Conservation (phyloP, 2,113 vertebrate genomes). For the Regulus satrapa region DNA sequence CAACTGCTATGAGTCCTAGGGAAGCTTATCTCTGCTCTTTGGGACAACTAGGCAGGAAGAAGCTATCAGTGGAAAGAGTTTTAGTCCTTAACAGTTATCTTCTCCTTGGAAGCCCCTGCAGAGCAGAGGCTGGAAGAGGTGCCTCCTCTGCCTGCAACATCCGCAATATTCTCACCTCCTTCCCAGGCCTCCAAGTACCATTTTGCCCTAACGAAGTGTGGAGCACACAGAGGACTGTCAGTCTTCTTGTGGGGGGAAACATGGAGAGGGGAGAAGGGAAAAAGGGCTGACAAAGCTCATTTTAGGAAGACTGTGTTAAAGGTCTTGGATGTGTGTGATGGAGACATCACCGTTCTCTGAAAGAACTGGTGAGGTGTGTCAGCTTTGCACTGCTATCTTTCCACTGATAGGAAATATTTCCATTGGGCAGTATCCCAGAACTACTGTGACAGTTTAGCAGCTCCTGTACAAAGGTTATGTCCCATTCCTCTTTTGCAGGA, state of each 20-base stretch:
- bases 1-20: rapidly evolving
- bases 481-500: background rate
- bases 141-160: background rate
- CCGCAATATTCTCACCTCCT: background rate
- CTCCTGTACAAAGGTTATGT: background rate
- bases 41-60: background rate
- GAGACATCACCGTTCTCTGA: background rate
- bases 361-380: background rate
- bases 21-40: background rate
- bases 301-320: background rate
- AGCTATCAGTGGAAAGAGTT: background rate
- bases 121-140: background rate
- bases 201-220: background rate
- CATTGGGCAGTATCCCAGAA: background rate
- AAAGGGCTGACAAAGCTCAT: background rate
- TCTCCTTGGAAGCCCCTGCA: background rate
- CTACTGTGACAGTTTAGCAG: background rate
- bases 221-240: background rate
- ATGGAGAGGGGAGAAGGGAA: background rate
- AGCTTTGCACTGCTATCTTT: background rate
- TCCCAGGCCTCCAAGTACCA: rapidly evolving
- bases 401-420: background rate
- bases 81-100: background rate
- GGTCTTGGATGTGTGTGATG: background rate
- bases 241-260: background rate